Conservation (phyloP, 2,888 invertebrate species). For the Drosophila birchii region DNA sequence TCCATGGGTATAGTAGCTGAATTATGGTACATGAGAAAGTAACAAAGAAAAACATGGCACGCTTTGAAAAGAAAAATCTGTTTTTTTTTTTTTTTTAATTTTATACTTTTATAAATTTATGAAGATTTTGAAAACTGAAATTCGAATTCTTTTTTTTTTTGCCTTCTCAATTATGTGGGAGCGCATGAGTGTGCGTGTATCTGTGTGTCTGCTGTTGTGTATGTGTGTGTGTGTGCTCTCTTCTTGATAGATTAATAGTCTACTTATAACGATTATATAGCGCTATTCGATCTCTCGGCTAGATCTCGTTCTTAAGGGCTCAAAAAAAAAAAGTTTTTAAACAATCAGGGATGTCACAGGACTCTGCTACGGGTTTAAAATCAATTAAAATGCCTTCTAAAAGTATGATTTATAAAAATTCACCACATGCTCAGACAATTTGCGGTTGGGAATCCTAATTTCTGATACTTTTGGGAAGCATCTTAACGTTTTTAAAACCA, state of each 20-base stretch:
- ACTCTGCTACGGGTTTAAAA: background rate
- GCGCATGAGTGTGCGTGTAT: slow-evolving; percentile 45
- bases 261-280: slow-evolving; percentile 49
- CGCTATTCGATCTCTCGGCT: slow-evolving; percentile 39
- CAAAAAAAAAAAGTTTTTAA: too few relatives aligned
- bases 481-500: background rate
- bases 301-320: slow-evolving; percentile 61
- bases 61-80: slow-evolving; percentile 48
- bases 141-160: slow-evolving; percentile 14
- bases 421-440: background rate
- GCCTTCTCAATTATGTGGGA: slow-evolving; percentile 33
- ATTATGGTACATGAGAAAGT: slow-evolving; percentile 51
- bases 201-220: slow-evolving; percentile 20
- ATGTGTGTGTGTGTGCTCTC: slow-evolving; percentile 26
- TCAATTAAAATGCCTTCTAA: background rate
- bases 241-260: slow-evolving; percentile 21
- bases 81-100: slow-evolving; percentile 27
- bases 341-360: background rate
- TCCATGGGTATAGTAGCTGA: slow-evolving; percentile 50
- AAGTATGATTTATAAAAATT: slow-evolving; percentile 1
- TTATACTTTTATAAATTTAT: slow-evolving; percentile 36
- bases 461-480: background rate
- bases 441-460: background rate
- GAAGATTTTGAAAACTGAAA: slow-evolving; percentile 42
- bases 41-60: slow-evolving; percentile 71